Evolutionary conservation across 1,140 invertebrate genomes (phyloP), one percentile per base, ranked within the genome.

Genomic region (Melitaea cinxia): DNA sequence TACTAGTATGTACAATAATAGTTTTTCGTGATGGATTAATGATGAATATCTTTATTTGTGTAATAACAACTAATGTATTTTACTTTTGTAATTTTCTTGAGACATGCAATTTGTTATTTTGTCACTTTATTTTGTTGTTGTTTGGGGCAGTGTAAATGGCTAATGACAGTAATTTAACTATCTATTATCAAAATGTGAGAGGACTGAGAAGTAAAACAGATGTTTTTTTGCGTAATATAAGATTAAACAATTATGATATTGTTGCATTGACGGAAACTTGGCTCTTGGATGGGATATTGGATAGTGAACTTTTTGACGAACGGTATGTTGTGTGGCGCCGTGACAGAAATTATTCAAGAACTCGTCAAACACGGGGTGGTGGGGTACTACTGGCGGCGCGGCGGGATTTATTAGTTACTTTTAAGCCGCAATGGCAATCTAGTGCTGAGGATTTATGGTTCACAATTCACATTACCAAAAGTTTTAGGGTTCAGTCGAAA

Each of bases 171-270:
- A 30, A 39, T 50, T 26, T 60, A 12, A 47, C 30, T 15, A 47
- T 59, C 4, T 59, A n/a, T 24, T 28, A 59, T 49, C 57, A 59
- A 26, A 59, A 59, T 49, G 57, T 59, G 19, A n/a, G 26, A 4
- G 57, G 57, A 15, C 42, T 59, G 57, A 42, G 57, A 17, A 59
- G 42, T 49, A 59, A 59, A n/a, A 4, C 10, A 19, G 21, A 28
- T 49, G 9, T 19, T 17, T 59, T 59, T 15, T 47, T 23, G 24
- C 24, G 37, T 9, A 59, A 59, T 47, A 17, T 59, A 14, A 7
- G 10, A 10, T 6, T 35, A 12, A 49, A 49, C 50, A 21, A 19
- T n/a, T 60, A 14, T 23, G 58, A 50, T 60, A 21, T 60, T n/a
- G 33, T 60, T 21, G 28, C 14, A n/a, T 37, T 60, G 33, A 60